Conservation (phyloP, 1,140 invertebrate species). For the Patella vulgata region DNA sequence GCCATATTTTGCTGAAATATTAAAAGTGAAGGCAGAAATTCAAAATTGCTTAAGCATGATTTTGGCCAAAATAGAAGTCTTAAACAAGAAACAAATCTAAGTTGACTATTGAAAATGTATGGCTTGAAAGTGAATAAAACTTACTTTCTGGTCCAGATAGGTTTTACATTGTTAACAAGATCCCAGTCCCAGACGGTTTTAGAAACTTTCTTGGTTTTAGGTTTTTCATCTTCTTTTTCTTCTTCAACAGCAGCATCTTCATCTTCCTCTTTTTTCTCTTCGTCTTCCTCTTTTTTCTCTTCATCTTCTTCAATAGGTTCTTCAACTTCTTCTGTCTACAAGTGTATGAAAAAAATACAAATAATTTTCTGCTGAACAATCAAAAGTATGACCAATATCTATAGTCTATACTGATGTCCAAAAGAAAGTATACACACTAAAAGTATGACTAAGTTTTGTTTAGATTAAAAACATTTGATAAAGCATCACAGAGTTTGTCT, state of each 20-base stretch:
- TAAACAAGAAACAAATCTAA: too few relatives aligned
- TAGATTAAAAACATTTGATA: too few relatives aligned
- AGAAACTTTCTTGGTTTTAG: constrained; percentile 92
- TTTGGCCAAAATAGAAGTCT: too few relatives aligned
- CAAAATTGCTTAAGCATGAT: too few relatives aligned
- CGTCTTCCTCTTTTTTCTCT: constrained; percentile 70
- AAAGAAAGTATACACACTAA: too few relatives aligned
- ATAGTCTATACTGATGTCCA: too few relatives aligned
- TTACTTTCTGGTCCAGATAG: constrained; percentile 95
- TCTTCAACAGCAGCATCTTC: constrained; percentile 69
- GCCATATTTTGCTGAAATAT: too few relatives aligned
- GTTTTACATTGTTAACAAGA: constrained; percentile 94
- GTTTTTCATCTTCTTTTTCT: constrained; percentile 73
- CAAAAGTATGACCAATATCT: background rate
- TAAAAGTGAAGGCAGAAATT: too few relatives aligned
- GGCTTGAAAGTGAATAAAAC: too few relatives aligned
- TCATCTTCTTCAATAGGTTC: constrained; percentile 64
- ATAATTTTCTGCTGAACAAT: background rate
- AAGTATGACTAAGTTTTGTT: too few relatives aligned
- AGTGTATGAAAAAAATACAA: constrained; percentile 21
- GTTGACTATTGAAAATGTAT: too few relatives aligned
- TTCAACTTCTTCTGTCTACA: constrained; percentile 75
- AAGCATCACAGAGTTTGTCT: too few relatives aligned
- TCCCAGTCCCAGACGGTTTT: constrained; percentile 99
- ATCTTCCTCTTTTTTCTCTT: constrained; percentile 68